phyloP scores from a whole-genome alignment of 2,888 invertebrate genomes.

The Sminthurides aquaticus region DNA sequence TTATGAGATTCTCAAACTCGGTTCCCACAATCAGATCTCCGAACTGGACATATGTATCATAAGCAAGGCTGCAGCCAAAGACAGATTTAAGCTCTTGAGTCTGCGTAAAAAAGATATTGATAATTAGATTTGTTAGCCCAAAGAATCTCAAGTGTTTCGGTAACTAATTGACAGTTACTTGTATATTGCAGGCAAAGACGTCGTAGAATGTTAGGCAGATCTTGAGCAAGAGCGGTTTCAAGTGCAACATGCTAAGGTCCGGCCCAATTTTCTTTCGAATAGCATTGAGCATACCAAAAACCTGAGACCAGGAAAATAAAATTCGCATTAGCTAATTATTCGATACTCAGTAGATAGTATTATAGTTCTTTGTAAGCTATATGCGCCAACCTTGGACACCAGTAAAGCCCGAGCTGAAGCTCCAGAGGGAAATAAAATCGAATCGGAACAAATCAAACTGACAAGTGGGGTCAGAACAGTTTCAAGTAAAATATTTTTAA shows the following conservation, averaged over 20 bases:
- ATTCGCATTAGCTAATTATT: not conserved
- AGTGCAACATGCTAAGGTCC: slow-evolving; percentile 33
- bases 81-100: slow-evolving; percentile 63
- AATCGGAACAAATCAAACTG: slow-evolving; percentile 68
- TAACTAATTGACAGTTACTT: slow-evolving; percentile 11
- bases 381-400: slow-evolving; percentile 73
- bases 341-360: not conserved
- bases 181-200: slow-evolving; percentile 13
- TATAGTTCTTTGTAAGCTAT: too few species aligned
- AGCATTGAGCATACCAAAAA: slow-evolving; percentile 34
- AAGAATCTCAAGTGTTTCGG: too few species aligned
- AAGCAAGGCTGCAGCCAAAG: slow-evolving; percentile 77
- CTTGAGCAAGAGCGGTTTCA: slow-evolving; percentile 36
- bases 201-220: slow-evolving; percentile 33
- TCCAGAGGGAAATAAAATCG: slow-evolving; percentile 75
- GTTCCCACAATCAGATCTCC: slow-evolving; percentile 64
- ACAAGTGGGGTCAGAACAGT: slow-evolving; percentile 76
- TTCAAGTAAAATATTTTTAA: slow-evolving; percentile 69
- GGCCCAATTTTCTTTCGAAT: slow-evolving; percentile 41
- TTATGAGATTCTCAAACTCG: slow-evolving; percentile 68
- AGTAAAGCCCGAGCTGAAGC: slow-evolving; percentile 64
- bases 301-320: slow-evolving; percentile 39
- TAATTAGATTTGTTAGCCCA: not conserved
- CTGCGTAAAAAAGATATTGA: not conserved
- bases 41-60: slow-evolving; percentile 70